Base-by-base conservation (phyloP, 2,888 invertebrate genomes). In the Clitarchus hookeri region DNA sequence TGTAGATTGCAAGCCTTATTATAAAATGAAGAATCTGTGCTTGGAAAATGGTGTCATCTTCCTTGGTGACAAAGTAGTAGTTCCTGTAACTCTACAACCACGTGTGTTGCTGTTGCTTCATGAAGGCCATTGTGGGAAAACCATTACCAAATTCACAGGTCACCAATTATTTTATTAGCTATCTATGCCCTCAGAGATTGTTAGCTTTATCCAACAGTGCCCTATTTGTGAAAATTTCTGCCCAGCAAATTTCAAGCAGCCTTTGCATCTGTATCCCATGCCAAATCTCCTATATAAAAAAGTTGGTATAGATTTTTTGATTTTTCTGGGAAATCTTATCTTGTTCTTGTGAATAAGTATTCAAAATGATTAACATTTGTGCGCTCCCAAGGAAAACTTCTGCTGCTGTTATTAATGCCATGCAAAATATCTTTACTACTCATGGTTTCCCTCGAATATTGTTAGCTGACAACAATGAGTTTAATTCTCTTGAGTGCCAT, bases 51-150 rank as follows among this genome's bases (percentile, higher is more conserved):
- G 23, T 16, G 16, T 65, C 23, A 23, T 65, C 6, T 65, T 65
- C 16, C 65, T 65, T 65, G 65, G 65, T 65, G 65, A 65, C 11
- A 65, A 65, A 65, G 65, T 65, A 65, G 65, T 65, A 16, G 65
- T 65, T 65, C 65, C 65, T 23, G 16, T 65, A 65, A 6, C 65
- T 16, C 19, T 65, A 16, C 65, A 16, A 23, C 4, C 4, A 65
- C 16, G 16, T 23, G 65, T 65, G 6, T 23, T 65, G 19, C 16
- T 12, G 23, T 65, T 65, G 23, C 65, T 65, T 65, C 65, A 65
- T 65, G 65, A 65, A 65, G 65, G 65, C 65, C 65, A 65, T 65
- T 65, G 65, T 65, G 65, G 65, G 16, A 16, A 65, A 65, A 65
- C 65, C 11, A 65, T 12, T 6, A 65, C 65, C 65, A 65, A 65